Evolutionary conservation across 2,797 vertebrate species (phyloP), one percentile per base, ranked within the genome.

Genomic region (Hypotaenidia okinawae): DNA sequence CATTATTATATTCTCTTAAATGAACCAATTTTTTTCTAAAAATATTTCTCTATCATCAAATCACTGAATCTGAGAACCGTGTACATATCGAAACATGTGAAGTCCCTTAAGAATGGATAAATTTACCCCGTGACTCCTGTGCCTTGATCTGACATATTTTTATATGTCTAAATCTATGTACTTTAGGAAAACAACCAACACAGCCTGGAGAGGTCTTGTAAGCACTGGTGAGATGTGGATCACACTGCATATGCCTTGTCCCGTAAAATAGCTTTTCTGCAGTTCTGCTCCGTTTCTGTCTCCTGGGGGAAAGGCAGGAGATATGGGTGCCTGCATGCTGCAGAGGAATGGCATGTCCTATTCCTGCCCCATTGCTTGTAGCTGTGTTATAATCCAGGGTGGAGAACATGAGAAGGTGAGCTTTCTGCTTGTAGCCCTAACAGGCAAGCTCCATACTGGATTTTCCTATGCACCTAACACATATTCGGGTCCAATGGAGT

Each of bases 181-280:
- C 9, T 80, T 81, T 37, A 68, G 49, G 62, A 86, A 11, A 66
- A 30, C 10, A 78, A 35, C 17, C 49, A 75, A 7, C 11, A 25
- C 11, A 81, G 54, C 33, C 49, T 51, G 18, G 23, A 80, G 57
- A 57, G 43, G 33, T 55, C 51, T 35, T 76, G 8, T 21, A 45
- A 72, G 32, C 27, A 67, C 5, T 72, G 23, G 35, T 43, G 64
- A 87, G 30, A 37, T 64, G 10, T 7, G 39, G 51, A 64, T 11
- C 3, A 0, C 9, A 7, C 14, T 21, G 33, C 3, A 4, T 7
- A 28, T 0, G 1, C 28, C 15, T 92, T 75, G 64, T 64, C n/a
- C 51, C n/a, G 30, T 16, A 49, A 45, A 90, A 51, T 0, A 83
- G 25, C 4, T 61, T 73, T 47, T 86, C 67, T 85, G 23, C 45